Percentiles rank a stretch among this genome's conserved stretches.
These are phyloP conservation scores for Microcaecilia unicolor DNA, from an alignment of 2,797 vertebrate species.

Conservation along the genomic window DNA sequence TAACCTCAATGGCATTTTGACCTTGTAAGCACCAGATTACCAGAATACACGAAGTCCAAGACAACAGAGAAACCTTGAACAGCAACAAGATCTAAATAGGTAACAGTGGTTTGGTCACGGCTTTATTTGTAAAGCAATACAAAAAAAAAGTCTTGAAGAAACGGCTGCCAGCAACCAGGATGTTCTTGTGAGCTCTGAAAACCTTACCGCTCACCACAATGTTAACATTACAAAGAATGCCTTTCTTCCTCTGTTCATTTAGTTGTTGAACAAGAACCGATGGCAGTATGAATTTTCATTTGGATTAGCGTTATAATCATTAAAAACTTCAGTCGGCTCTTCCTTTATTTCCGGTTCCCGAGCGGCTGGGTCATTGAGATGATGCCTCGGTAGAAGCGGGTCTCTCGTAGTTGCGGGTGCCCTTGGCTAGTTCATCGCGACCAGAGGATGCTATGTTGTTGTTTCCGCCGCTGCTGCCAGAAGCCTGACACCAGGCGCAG, in stretches of 20 bases:
- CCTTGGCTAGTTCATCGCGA: too few species aligned
- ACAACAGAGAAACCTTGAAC: conserved; percentile 96
- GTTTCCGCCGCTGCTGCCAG: too few species aligned
- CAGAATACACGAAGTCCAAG: conserved; percentile 97
- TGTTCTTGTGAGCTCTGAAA: conserved; percentile 97
- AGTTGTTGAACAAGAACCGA: conserved; percentile 94
- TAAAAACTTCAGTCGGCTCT: conserved; percentile 70
- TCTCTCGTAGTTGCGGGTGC: too few species aligned
- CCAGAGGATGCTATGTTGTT: too few species aligned
- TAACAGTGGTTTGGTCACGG: conserved; percentile 88
- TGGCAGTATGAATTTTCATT: conserved; percentile 98
- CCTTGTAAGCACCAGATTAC: conserved; percentile 96
- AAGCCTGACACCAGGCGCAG: too few species aligned
- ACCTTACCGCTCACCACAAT: conserved; percentile 92
- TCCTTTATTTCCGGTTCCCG: conserved; percentile 76
- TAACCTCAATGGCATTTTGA: conserved; percentile 98
- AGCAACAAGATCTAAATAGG: conserved; percentile 92
- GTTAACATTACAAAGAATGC: conserved; percentile 96
- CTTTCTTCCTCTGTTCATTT: conserved; percentile 94
- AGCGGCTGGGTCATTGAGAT: too few species aligned
- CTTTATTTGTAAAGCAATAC: conserved; percentile 94
- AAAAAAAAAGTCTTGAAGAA: conserved; percentile 99
- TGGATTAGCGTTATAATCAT: conserved; percentile 83
- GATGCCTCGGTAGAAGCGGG: too few species aligned
- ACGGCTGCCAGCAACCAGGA: conserved; percentile 96